phyloP scores from a whole-genome alignment of 2,113 vertebrate genomes.

The Trogon melanurus region DNA sequence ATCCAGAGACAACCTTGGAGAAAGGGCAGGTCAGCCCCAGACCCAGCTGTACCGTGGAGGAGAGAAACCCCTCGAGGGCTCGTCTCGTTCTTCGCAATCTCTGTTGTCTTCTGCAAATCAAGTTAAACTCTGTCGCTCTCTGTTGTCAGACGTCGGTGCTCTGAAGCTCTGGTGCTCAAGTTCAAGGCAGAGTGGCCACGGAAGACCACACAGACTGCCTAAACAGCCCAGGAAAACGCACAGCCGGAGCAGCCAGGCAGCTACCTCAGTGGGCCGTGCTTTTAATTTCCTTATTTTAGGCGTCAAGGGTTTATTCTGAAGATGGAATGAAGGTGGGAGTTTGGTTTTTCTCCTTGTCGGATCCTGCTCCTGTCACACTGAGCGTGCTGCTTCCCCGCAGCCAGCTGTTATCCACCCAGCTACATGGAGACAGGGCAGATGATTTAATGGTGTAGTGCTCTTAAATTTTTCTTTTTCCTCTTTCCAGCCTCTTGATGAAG shows the following conservation, averaged over 20 bases:
- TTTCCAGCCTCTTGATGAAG: neutral
- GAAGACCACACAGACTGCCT: neutral
- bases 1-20: neutral
- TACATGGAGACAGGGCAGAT: neutral
- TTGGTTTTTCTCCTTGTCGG: accelerated
- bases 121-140: neutral
- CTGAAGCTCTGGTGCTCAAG: neutral
- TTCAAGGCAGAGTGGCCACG: neutral
- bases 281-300: neutral
- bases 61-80: neutral
- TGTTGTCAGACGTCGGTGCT: neutral
- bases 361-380: neutral
- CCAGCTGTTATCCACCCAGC: neutral
- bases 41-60: neutral
- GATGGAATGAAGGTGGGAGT: neutral
- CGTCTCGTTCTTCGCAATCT: neutral
- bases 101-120: neutral
- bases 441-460: neutral
- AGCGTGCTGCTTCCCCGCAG: neutral
- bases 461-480: neutral
- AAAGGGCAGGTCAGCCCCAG: neutral
- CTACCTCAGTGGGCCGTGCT: neutral
- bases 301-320: neutral
- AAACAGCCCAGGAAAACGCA: neutral
- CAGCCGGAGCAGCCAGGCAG: neutral